Conservation (phyloP, 2,113 vertebrate species). For the Pangasianodon gigas region DNA sequence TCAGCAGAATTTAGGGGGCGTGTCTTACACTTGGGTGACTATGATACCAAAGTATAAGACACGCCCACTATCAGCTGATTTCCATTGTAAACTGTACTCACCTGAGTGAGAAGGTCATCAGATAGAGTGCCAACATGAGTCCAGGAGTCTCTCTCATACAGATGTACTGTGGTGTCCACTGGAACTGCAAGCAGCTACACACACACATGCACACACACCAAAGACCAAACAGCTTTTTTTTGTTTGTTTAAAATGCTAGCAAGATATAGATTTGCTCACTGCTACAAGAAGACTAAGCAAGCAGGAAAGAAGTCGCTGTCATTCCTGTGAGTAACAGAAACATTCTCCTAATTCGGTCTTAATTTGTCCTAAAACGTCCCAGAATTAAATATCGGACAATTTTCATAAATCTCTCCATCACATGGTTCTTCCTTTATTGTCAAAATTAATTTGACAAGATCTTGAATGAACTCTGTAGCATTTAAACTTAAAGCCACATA, state of each 20-base stretch:
- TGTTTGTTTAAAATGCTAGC: background rate
- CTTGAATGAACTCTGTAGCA: background rate
- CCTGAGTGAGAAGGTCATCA: conserved; percentile 81
- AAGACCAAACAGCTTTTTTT: background rate
- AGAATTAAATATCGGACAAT: background rate
- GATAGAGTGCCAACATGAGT: conserved; percentile 73
- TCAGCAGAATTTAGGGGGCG: background rate
- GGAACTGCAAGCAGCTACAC: conserved; percentile 89
- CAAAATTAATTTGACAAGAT: background rate
- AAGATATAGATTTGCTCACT: background rate
- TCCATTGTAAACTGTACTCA: conserved; percentile 56
- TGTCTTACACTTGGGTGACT: background rate
- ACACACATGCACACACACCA: conserved; percentile 17
- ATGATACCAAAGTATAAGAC: background rate
- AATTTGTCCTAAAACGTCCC: no score
- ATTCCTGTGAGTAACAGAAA: no score
- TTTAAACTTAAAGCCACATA: background rate
- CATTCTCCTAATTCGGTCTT: no score
- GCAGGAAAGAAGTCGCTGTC: background rate
- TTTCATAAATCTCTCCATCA: background rate
- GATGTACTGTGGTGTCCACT: conserved; percentile 81
- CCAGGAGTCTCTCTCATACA: conserved; percentile 89
- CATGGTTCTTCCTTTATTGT: background rate
- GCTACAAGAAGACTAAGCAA: no score
- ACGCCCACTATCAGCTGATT: background rate